Percentiles rank a stretch among this genome's conserved stretches.
phyloP scores from a whole-genome alignment of 1,140 invertebrate genomes.

The Drosophila funebris region DNA sequence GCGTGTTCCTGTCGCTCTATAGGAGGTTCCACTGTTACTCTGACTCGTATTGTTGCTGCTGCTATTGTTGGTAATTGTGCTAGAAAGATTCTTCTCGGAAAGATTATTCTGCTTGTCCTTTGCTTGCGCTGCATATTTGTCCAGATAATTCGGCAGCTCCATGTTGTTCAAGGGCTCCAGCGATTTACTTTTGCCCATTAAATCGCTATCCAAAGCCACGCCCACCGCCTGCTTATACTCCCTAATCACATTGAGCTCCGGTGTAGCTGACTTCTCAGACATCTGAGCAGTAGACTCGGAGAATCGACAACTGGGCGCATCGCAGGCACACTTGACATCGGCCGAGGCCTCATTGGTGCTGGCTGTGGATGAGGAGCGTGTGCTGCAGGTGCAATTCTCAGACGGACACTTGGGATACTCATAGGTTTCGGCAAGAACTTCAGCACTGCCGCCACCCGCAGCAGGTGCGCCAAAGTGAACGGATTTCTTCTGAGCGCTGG shows the following conservation, averaged over 20 bases:
- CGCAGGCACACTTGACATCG: conserved; percentile 67
- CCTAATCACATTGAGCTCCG: conserved; percentile 70
- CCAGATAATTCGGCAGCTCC: conserved; percentile 67
- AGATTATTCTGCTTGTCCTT: conserved; percentile 79
- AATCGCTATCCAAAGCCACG: conserved; percentile 13
- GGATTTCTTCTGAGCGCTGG: conserved; percentile 61
- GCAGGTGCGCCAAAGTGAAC: conserved; percentile 69
- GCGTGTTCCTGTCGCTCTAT: conserved; percentile 24
- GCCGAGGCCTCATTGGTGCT: conserved; percentile 55
- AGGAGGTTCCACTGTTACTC: neutral
- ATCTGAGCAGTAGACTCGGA: conserved; percentile 15
- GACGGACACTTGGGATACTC: conserved; percentile 81
- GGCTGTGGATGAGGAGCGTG: conserved; percentile 68
- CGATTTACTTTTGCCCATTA: conserved; percentile 27
- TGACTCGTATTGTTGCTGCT: neutral
- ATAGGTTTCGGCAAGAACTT: conserved; percentile 72
- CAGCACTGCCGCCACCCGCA: conserved; percentile 50
- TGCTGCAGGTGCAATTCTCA: conserved; percentile 80
- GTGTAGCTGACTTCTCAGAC: conserved; percentile 33
- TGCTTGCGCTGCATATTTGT: conserved; percentile 52
- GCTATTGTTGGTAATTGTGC: neutral
- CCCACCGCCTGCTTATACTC: conserved; percentile 75
- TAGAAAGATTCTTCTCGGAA: conserved; percentile 57
- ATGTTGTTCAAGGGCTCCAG: conserved; percentile 59
- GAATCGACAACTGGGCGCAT: conserved; percentile 64